phyloP scores from a whole-genome alignment of 2,888 invertebrate species.

The Spodoptera exigua region DNA sequence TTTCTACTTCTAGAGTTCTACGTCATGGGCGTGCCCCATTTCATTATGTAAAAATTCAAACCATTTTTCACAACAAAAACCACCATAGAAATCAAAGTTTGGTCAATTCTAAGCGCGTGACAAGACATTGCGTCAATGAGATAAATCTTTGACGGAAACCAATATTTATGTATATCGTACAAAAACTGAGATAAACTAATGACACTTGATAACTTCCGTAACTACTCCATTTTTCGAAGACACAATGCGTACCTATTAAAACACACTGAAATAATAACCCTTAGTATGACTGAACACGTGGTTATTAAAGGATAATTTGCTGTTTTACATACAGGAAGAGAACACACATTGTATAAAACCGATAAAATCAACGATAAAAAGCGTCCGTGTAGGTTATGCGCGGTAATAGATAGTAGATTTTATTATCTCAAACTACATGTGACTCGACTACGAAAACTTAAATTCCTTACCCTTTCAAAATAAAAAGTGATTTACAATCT shows the following conservation, averaged over 20 bases:
- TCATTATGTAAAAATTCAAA: no score
- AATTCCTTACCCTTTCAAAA: no score
- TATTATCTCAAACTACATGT: conserved; percentile 22
- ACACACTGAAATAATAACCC: not conserved
- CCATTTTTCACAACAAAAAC: no score
- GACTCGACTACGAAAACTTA: not conserved
- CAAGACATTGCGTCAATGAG: not conserved
- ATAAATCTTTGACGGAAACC: conserved; percentile 7
- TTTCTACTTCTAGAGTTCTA: no score
- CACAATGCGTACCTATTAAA: not conserved
- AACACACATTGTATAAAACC: conserved; percentile 8
- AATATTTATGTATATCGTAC: not conserved
- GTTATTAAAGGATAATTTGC: conserved; percentile 4
- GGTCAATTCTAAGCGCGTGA: no score
- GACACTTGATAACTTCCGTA: conserved; percentile 30
- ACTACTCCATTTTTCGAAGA: conserved; percentile 15
- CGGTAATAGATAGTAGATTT: not conserved
- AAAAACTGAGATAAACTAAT: conserved; percentile 32
- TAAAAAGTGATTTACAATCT: not conserved
- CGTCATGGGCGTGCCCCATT: no score
- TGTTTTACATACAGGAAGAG: conserved; percentile 10
- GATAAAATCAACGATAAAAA: conserved; percentile 11
- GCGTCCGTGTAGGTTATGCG: conserved; percentile 26
- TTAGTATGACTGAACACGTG: conserved; percentile 14
- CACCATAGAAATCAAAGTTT: no score